These are phyloP conservation scores for Nycticebus coucang DNA, from an alignment of 2,113 vertebrate species.

Conservation along the genomic window DNA sequence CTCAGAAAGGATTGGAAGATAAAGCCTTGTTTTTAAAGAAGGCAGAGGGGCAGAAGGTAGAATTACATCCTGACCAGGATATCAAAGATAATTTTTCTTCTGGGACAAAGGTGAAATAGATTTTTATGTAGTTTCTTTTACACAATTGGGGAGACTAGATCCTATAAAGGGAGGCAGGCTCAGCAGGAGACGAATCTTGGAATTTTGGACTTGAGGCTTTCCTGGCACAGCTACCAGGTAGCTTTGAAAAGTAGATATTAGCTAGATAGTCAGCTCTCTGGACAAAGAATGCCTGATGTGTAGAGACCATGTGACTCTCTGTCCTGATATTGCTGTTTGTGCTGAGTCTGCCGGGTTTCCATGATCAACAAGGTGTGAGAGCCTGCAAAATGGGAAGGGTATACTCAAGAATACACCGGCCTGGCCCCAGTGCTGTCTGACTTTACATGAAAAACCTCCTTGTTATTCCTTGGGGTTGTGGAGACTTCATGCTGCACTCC, in stretches of 20 bases:
- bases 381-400: not conserved
- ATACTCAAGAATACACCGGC: not conserved
- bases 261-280: not conserved
- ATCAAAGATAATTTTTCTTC: not conserved
- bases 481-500: fast-evolving
- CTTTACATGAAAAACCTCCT: not conserved
- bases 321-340: not conserved
- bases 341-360: too few relatives aligned
- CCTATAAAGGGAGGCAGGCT: not conserved
- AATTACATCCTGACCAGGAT: not conserved
- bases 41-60: not conserved
- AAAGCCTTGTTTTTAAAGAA: not conserved
- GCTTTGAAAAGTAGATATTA: not conserved
- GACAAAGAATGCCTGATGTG: not conserved
- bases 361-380: not conserved
- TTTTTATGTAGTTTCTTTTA: not conserved
- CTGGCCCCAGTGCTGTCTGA: not conserved
- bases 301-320: not conserved
- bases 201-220: not conserved
- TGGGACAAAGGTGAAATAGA: not conserved
- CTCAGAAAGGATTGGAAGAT: not conserved
- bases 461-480: fast-evolving
- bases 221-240: not conserved
- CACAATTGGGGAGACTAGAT: not conserved
- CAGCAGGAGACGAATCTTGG: fast-evolving